Conservation (phyloP, 1,140 invertebrate species). For the Grapholita molesta region DNA sequence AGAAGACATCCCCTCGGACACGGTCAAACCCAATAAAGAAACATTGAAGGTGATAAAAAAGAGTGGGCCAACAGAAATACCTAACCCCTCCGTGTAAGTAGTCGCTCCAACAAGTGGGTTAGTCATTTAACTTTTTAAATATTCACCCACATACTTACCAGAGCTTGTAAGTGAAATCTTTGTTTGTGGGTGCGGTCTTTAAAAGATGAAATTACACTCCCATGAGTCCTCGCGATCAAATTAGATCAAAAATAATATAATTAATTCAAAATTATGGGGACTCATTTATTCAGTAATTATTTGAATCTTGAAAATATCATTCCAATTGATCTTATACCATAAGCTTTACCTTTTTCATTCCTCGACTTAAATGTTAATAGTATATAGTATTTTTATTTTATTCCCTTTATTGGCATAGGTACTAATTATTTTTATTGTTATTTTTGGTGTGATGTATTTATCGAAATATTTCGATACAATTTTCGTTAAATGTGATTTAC, state of each 20-base stretch:
- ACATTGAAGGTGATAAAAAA: constrained; percentile 80
- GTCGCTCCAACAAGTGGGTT: constrained; percentile 22
- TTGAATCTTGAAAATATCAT: not conserved
- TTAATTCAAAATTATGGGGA: not conserved
- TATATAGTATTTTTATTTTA: not conserved
- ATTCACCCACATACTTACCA: not conserved
- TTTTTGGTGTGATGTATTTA: not conserved
- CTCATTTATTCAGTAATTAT: not conserved
- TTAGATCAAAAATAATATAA: not conserved
- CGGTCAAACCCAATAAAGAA: constrained; percentile 74
- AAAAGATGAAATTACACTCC: not conserved
- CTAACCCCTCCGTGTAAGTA: constrained; percentile 40
- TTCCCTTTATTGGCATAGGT: not conserved
- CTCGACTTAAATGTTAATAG: not conserved
- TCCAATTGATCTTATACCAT: not conserved
- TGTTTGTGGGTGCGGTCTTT: not conserved
- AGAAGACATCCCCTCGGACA: constrained; percentile 77
- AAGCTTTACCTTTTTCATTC: not conserved
- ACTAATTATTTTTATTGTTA: not conserved
- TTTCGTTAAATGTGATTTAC: not conserved
- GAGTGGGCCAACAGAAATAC: constrained; percentile 74
- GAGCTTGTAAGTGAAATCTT: not conserved
- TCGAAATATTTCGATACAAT: not conserved
- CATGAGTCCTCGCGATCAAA: not conserved
- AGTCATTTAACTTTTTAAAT: constrained; percentile 16